Evolutionary conservation across 2,888 invertebrate species (phyloP).

Genomic region (Dynastes tityus): DNA sequence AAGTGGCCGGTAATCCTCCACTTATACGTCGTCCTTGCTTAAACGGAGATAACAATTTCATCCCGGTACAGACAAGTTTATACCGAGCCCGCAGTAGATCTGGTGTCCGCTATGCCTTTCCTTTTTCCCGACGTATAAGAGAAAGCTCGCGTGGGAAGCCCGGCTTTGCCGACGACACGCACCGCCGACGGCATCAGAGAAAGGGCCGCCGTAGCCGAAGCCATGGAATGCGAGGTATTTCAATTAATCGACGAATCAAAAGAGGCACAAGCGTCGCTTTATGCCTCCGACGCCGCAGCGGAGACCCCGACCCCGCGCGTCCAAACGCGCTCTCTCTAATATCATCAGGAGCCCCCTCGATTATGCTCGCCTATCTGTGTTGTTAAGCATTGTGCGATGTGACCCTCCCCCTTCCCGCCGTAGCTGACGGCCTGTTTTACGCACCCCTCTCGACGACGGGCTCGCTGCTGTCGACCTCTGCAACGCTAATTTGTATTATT

Average conservation of each 20-base stretch:
- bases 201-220: conserved; percentile 54
- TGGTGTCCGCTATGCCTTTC: conserved; percentile 6
- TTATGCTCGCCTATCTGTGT: conserved; percentile 46
- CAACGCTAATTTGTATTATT: conserved; percentile 46
- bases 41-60: conserved; percentile 43
- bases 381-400: conserved; percentile 43
- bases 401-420: conserved; percentile 34
- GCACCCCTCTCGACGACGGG: conserved; percentile 17
- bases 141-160: background rate
- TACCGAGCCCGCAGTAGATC: conserved; percentile 31
- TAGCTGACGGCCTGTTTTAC: conserved; percentile 16
- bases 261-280: conserved; percentile 68
- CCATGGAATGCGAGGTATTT: conserved; percentile 71
- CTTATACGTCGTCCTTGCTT: background rate
- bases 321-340: conserved; percentile 34
- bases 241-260: conserved; percentile 72
- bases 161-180: conserved; percentile 23
- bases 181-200: conserved; percentile 27
- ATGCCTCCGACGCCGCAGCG: conserved; percentile 61
- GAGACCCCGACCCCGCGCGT: conserved; percentile 37
- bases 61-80: conserved; percentile 36
- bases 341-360: conserved; percentile 35
- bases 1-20: conserved; percentile 6
- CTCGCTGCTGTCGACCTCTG: conserved; percentile 34
- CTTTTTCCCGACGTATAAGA: conserved; percentile 12